Conservation (phyloP, 2,113 vertebrate species). For the Stegostoma tigrinum region DNA sequence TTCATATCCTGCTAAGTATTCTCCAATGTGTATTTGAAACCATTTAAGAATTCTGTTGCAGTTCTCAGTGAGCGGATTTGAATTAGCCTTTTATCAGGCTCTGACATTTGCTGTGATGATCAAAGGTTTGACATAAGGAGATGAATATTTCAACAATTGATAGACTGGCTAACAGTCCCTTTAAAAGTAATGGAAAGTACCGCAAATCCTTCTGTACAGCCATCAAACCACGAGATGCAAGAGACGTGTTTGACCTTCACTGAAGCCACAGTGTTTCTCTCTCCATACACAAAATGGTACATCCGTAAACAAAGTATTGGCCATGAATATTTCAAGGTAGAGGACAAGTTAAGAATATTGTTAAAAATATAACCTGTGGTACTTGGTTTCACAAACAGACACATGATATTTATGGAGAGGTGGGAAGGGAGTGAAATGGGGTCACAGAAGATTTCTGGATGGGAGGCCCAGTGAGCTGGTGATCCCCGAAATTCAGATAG, state of each 20-base stretch:
- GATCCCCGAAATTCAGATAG: no score
- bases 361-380: not conserved
- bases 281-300: not conserved
- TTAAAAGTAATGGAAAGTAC: not conserved
- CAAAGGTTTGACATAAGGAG: constrained; percentile 25
- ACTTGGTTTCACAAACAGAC: not conserved
- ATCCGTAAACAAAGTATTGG: not conserved
- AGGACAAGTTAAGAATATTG: not conserved
- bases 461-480: no score
- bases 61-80: not conserved
- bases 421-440: no score
- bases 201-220: not conserved
- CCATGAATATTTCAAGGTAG: not conserved
- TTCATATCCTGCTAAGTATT: not conserved
- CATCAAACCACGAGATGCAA: not conserved
- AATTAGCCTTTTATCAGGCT: not conserved
- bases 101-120: not conserved
- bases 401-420: not conserved
- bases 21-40: not conserved
- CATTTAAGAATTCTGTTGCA: constrained; percentile 4
- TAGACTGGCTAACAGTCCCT: not conserved
- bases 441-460: no score
- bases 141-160: constrained; percentile 15
- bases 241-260: not conserved
- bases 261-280: not conserved